Evolutionary conservation across 2,797 vertebrate species (phyloP), one percentile per base, ranked within the genome.

Genomic region (Pachyuromys duprasi): DNA sequence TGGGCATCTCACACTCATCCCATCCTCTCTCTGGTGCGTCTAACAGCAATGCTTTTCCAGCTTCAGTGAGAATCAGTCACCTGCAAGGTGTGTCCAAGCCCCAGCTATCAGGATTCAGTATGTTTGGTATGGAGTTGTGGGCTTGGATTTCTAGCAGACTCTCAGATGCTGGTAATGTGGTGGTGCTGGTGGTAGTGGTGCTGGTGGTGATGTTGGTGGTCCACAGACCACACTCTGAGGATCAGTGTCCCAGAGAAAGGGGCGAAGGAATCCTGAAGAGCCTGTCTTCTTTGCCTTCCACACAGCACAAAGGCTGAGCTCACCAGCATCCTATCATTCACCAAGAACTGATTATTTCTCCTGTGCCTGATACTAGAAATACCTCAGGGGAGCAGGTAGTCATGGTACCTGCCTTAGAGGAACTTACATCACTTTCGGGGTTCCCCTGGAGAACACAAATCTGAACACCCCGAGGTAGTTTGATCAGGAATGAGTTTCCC

Each of bases 361-460:
- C 39, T 72, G 12, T 3, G 74, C 31, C 60, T 7, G 31, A 72
- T 55, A 36, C 28, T 11, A 31, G 4, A 69, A 22, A 15, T 18
- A 18, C 4, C 49, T 12, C 45, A n/a, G 82, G 57, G 63, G 15
- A 31, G 3, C 0, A 3, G 39, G 31, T 7, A 2, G 9, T 22
- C 1, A 0, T 8, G 45, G 45, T 42, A 65, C 5, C 75, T 8
- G 67, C 62, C 57, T 53, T 0, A 0, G 9, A 12, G 42, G 72
- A 4, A 2, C 3, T 12, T 13, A 18, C 0, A 0, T 17, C 1
- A 14, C 17, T 31, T 28, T n/a, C 31, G 17, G 75, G 57, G 0
- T 9, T 14, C 33, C 49, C 49, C 6, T n/a, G 49, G 42, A 9
- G 53, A 86, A 72, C 9, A 0, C 12, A 39, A 60, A 17, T 57